Base-by-base conservation (phyloP, 2,888 invertebrate genomes). In the Sphaeridia pumilis region DNA sequence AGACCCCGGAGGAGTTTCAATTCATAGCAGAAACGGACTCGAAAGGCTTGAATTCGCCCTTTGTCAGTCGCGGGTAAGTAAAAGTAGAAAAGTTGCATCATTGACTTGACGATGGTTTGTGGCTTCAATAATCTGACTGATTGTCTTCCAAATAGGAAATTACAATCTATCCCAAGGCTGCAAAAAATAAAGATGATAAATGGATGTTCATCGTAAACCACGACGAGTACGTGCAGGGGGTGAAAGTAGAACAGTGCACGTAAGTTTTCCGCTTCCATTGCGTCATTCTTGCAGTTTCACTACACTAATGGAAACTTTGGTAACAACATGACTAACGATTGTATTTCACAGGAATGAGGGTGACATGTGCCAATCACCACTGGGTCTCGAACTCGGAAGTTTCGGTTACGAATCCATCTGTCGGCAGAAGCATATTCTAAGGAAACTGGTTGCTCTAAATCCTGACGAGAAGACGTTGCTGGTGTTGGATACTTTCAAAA, bases 241-340 rank as follows among this genome's bases (percentile, higher is more conserved):
- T 86, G 42, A 75, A 79, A 42, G 77, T 84, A 1, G 86, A 87
- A 70, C 75, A 77, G 56, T 88, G 88, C 74, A 58, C 69, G 84
- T 84, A 71, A 78, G 80, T 77, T 49, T 38, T 35, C 20, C 14
- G 26, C 42, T 38, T 38, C 14, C 10, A 27, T 46, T 46, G 26
- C 4, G 4, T n/a, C 20, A 22, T 22, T 7, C 20, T 14, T 21
- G 20, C 10, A 44, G 14, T 31, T 31, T 10, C 10, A 7, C 10
- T 7, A 14, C 10, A 31, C 10, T 14, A 31, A 31, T 31, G 31
- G 31, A 31, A 31, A 10, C 10, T 14, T 31, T 31, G 31, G 31
- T 31, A 10, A 31, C 7, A 10, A 14, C 10, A 10, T 31, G 10
- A 10, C 14, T 7, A 10, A 14, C 14, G 7, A 14, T 31, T 31